Evolutionary conservation across 2,797 vertebrate genomes (phyloP), one percentile per base, ranked within the genome.

Genomic region (Acipenser transmontanus): DNA sequence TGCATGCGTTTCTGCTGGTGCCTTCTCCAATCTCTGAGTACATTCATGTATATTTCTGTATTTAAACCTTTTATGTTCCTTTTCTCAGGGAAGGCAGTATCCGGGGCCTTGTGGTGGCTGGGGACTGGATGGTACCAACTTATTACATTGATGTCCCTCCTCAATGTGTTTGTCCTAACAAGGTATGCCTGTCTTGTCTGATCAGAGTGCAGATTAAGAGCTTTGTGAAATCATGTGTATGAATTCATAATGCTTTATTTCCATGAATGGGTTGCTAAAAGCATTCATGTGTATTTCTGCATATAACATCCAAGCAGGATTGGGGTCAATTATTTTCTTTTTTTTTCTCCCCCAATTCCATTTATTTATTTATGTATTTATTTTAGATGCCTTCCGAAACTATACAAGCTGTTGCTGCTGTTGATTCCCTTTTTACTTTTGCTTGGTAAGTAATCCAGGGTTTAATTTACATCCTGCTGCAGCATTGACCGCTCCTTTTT

Each of bases 351-450:
- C 70, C 48, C 69, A 6, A 9, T 2, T 1, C 63, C 47, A 69
- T 2, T 10, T 7, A 63, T 66, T 62, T 47, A 10, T 2, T 34
- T 7, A 57, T 11, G 82, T 6, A 80, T 49, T 84, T 72, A 67
- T 68, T 77, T 63, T 80, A 97, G 95, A 85, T 88, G 83, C 87
- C 84, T 93, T 80, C 84, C 86, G 8, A 82, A 80, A 59, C 71
- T 87, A 20, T 79, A 84, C 84, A 92, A 78, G 76, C 82, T 90
- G 14, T 59, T 93, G 50, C 56, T 91, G 10, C 66, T 95, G 60
- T 81, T 95, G 57, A 75, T 91, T n/a, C 90, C 91, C 6, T 74
- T 98, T 0, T 76, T 93, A 1, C 80, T 96, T 65, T 73, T 94
- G 13, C 63, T 93, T 65, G 87, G 96, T 98, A 77, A 80, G 93